These are phyloP conservation scores for Drosophila oshimai DNA, from an alignment of 1,140 invertebrate species.

Conservation along the genomic window DNA sequence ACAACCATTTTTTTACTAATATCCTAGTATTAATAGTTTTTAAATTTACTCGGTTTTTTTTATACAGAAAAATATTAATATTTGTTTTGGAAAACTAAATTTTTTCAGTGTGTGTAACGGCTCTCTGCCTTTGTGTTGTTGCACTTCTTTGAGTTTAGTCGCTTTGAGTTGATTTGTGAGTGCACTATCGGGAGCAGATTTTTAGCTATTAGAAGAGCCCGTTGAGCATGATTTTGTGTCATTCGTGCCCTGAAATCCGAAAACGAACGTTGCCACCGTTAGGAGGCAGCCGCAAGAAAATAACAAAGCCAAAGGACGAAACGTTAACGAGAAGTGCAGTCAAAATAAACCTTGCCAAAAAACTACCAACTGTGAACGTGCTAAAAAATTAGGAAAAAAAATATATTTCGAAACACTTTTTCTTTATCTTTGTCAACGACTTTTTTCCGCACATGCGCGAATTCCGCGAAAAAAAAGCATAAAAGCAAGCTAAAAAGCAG, in stretches of 20 bases:
- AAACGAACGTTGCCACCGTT: constrained; percentile 56
- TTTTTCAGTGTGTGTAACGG: no score
- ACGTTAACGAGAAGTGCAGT: constrained; percentile 40
- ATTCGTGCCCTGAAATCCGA: constrained; percentile 77
- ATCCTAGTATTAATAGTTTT: no score
- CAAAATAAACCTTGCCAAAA: constrained; percentile 38
- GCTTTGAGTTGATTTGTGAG: constrained; percentile 40
- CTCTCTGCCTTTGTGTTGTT: constrained; percentile 45
- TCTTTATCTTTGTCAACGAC: constrained; percentile 10
- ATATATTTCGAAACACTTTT: constrained; percentile 14
- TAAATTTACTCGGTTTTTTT: no score
- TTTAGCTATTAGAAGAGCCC: constrained; percentile 67
- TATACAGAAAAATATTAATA: no score
- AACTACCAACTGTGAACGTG: constrained; percentile 40
- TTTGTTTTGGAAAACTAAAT: no score
- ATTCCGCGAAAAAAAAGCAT: constrained; percentile 59
- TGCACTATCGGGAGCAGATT: constrained; percentile 58
- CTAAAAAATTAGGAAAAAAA: constrained; percentile 1
- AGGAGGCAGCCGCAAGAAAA: constrained; percentile 16
- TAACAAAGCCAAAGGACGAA: constrained; percentile 33
- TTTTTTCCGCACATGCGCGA: constrained; percentile 70
- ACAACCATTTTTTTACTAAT: no score
- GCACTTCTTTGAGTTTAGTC: constrained; percentile 68
- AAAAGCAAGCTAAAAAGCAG: constrained; percentile 54
- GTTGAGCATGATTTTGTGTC: constrained; percentile 65